Base-by-base conservation (phyloP, 35 echinoderm and acorn worm genomes). In the Heliocidaris tuberculata region DNA sequence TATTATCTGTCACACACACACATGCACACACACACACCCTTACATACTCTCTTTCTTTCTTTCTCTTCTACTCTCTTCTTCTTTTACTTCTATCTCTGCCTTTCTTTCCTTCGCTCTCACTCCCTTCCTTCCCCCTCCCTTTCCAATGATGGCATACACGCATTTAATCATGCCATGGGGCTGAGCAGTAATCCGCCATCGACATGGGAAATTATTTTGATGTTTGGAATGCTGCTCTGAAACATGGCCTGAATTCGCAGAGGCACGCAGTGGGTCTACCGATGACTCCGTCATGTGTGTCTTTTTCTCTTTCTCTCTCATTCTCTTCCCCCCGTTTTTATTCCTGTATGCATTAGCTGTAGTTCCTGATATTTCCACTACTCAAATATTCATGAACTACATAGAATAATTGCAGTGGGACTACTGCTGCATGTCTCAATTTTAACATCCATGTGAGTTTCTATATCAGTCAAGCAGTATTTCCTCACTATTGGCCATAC, bases 121-220 rank as follows among this genome's bases (percentile, higher is more conserved):
- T 85, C 2, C 27, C 59, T 65, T 31, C 59, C 50, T 17, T 59
- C 49, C 31, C 15, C 78, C 1, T 27, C 49, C 59, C 31, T 85
- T 85, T 85, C 93, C 49, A 48, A 29, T 93, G 31, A 19, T 48
- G 12, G 30, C 50, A 93, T 30, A 59, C n/a, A 59, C 50, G 48
- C 49, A 93, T 93, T 93, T 93, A 93, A 93, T 93, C 50, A 30
- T 93, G 91, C 91, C 91, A 59, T 31, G 11, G 91, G 91, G 91
- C 48, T 93, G 91, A 21, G 50, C 48, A 59, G 91, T 93, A 93
- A 93, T 93, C 91, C 91, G 50, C 91, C 91, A 59, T 93, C 91
- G 91, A 93, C 91, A 93, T 93, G 91, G 91, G 91, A 93, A 93
- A 93, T 93, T 93, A 93, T 93, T 93, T 93, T 93, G 91, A 93